Conservation (phyloP, 2,113 vertebrate genomes). For the Azemiops feae region DNA sequence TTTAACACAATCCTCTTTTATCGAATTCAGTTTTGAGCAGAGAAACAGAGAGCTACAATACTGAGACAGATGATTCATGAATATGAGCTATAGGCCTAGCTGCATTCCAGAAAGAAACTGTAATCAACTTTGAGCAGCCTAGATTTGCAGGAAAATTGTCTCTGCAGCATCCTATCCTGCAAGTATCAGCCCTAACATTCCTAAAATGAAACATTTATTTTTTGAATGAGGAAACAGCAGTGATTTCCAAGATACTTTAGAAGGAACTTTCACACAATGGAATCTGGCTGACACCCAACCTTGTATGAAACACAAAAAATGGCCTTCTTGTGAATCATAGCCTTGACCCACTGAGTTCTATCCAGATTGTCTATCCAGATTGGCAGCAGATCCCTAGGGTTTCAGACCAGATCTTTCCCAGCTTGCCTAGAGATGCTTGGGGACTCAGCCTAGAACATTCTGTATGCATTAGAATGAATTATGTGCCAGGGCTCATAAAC, state of each 20-base stretch:
- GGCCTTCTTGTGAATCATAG: not conserved
- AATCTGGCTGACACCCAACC: not conserved
- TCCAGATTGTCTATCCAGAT: not conserved
- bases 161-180: not conserved
- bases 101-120: constrained; percentile 5
- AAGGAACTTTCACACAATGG: constrained; percentile 1
- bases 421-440: not conserved
- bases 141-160: not conserved
- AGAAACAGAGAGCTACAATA: not conserved
- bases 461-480: not conserved
- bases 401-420: not conserved
- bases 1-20: not conserved
- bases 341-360: not conserved
- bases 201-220: constrained; percentile 1
- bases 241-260: not conserved
- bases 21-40: not conserved
- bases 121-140: not conserved
- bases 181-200: constrained; percentile 2
- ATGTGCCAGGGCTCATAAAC: not conserved
- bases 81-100: not conserved
- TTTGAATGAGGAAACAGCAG: not conserved
- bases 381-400: not conserved
- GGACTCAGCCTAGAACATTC: not conserved
- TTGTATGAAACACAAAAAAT: not conserved
- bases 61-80: constrained; percentile 14